Evolutionary conservation across 2,888 invertebrate species (phyloP), one percentile per base, ranked within the genome.

Genomic region (Lochmaea crataegi): DNA sequence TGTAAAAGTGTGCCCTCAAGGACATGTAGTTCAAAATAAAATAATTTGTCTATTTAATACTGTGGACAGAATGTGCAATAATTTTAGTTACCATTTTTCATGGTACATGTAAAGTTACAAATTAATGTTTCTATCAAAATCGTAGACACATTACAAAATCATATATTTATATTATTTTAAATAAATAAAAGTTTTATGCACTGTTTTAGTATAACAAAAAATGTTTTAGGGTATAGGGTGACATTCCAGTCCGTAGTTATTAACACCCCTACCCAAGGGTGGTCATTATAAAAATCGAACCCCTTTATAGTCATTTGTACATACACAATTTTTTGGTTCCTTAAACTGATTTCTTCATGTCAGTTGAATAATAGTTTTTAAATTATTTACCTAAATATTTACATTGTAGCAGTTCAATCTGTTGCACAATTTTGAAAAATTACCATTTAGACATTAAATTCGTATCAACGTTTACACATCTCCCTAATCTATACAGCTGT

Each of bases 301-400:
- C 53, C 53, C 75, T 72, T 74, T 70, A 73, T 77, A 77, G 77
- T 77, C 77, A 77, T 77, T 76, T 77, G 77, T 77, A 77, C 60
- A 77, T 77, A 77, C 73, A 76, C 71, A 65, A 69, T 76, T 66
- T 75, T 75, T 73, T 68, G 69, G 67, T 71, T 73, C 65, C 73
- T 76, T 75, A 73, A 74, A 73, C 73, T 77, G 74, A 70, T 72
- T 72, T 67, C 70, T 48, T 65, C 32, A 45, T 22, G 4, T 75
- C 73, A 71, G 73, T 75, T 73, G 68, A 73, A 66, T 71, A 71
- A 75, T 75, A 73, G 66, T 71, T 69, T 75, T 41, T 67, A 66
- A 73, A 75, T 72, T 75, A 69, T 67, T 72, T 63, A 60, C 57
- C 53, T 71, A 71, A 32, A 67, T 73, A 68, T 32, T 68, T 57